These are phyloP conservation scores for Ganaspis brasiliensis DNA, from an alignment of 2,888 invertebrate species.

Conservation along the genomic window DNA sequence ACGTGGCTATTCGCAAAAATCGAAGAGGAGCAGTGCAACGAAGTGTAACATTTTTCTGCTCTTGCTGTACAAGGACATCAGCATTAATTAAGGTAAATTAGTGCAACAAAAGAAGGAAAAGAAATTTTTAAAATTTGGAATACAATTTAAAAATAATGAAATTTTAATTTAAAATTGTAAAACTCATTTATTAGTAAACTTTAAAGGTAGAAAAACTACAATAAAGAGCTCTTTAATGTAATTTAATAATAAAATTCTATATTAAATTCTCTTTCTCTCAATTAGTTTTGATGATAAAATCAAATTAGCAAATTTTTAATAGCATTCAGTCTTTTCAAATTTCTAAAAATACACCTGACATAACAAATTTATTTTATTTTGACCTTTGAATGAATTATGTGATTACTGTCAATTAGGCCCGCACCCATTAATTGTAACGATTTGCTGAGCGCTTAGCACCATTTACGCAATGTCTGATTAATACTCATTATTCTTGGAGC, in stretches of 20 bases:
- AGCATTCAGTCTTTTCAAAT: neutral
- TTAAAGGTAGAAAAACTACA: too few species aligned
- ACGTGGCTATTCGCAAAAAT: slow-evolving; percentile 21
- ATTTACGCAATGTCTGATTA: slow-evolving; percentile 65
- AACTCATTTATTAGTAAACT: too few species aligned
- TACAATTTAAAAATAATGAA: too few species aligned
- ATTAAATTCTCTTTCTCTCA: too few species aligned
- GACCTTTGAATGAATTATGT: slow-evolving; percentile 38
- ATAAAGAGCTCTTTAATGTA: too few species aligned
- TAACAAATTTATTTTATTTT: slow-evolving; percentile 15
- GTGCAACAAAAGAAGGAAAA: neutral
- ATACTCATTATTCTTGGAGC: slow-evolving; percentile 50
- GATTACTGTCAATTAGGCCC: slow-evolving; percentile 59
- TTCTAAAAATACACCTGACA: slow-evolving; percentile 5
- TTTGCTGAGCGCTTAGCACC: slow-evolving; percentile 57
- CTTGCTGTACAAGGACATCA: neutral
- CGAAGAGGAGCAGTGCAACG: neutral
- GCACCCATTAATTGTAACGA: slow-evolving; percentile 45
- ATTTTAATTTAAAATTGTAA: too few species aligned
- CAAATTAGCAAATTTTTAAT: neutral
- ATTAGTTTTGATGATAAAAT: neutral
- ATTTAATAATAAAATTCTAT: too few species aligned
- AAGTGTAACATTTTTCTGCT: neutral
- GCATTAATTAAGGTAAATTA: neutral
- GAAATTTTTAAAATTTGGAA: neutral